Evolutionary conservation across 2,113 vertebrate species (phyloP).

Genomic region (Ailuropoda melanoleuca): DNA sequence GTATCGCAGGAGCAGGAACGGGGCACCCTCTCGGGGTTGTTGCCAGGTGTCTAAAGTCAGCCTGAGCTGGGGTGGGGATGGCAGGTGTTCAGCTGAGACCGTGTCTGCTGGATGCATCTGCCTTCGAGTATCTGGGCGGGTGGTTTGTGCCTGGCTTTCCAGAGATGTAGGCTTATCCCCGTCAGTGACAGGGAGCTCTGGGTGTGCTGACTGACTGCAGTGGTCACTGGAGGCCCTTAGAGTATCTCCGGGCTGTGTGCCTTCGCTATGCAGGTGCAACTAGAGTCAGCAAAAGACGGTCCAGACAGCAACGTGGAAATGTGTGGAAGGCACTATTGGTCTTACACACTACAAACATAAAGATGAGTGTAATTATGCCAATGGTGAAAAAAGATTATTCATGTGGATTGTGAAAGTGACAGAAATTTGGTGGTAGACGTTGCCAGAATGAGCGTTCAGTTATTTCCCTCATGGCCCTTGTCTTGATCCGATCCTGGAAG

Average conservation of each 20-base stretch:
- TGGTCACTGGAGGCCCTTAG: neutral
- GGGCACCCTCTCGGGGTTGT: neutral
- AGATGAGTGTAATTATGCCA: neutral
- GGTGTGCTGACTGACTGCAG: neutral
- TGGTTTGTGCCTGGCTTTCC: neutral
- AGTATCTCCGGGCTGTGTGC: neutral
- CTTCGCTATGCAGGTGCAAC: neutral
- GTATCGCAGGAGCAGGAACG: neutral
- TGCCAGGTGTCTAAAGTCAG: neutral
- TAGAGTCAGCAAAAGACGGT: neutral
- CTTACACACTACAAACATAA: neutral
- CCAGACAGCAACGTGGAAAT: neutral
- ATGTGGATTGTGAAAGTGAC: neutral
- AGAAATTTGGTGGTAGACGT: neutral
- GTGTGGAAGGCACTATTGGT: neutral
- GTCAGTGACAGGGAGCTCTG: neutral
- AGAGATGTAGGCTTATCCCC: neutral
- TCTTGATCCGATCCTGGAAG: neutral
- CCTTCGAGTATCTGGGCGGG: neutral
- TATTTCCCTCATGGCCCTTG: neutral
- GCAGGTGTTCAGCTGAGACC: neutral
- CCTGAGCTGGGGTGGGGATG: neutral
- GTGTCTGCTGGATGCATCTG: neutral
- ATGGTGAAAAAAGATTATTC: neutral
- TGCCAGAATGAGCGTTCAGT: neutral